These are phyloP conservation scores for Leptestheria dahalacensis DNA, from an alignment of 1,140 invertebrate species.

Conservation along the genomic window DNA sequence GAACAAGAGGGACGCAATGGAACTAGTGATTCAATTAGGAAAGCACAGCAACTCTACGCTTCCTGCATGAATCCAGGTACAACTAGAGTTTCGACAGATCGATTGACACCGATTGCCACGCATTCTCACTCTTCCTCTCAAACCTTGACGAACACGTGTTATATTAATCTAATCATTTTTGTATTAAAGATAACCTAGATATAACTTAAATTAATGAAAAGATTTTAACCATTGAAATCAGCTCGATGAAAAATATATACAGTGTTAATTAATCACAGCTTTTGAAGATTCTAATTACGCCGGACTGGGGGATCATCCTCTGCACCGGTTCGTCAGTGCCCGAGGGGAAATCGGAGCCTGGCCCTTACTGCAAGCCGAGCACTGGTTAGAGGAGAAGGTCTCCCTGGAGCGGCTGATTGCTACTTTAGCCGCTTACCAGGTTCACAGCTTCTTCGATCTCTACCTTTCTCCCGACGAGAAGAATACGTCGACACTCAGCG, in stretches of 20 bases:
- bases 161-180: background rate
- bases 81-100: conserved; percentile 15
- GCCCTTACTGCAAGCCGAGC: conserved; percentile 31
- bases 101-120: no score
- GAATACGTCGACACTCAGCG: conserved; percentile 33
- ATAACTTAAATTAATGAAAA: no score
- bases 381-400: conserved; percentile 24
- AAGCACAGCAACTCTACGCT: conserved; percentile 34
- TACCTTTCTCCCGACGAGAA: conserved; percentile 36
- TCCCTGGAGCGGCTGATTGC: conserved; percentile 32
- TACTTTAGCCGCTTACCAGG: conserved; percentile 34
- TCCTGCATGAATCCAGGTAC: conserved; percentile 39
- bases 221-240: no score
- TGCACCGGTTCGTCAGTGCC: conserved; percentile 30
- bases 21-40: conserved; percentile 29
- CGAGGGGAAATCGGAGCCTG: conserved; percentile 31
- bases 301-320: conserved; percentile 24
- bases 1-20: conserved; percentile 20
- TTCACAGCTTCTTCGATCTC: conserved; percentile 35
- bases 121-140: background rate
- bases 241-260: no score
- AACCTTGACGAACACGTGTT: no score
- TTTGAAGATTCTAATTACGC: conserved; percentile 1
- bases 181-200: no score
- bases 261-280: background rate